These are phyloP conservation scores for Flexamia atlantica DNA, from an alignment of 2,888 invertebrate species.

Conservation along the genomic window DNA sequence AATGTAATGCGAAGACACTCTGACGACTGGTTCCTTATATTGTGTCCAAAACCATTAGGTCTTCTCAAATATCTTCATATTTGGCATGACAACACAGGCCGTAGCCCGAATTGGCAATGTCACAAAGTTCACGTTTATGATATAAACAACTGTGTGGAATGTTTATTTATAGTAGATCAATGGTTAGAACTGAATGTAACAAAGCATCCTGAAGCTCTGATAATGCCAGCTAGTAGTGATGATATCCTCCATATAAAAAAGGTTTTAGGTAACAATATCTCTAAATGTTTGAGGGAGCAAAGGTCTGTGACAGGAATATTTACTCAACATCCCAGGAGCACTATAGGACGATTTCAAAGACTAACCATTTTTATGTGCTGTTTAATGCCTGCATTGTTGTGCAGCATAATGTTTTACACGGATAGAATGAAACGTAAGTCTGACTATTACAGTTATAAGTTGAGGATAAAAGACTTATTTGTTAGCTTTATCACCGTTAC, in stretches of 20 bases:
- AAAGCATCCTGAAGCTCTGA: slow-evolving; percentile 12
- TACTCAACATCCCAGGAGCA: too few relatives aligned
- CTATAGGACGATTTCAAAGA: background rate
- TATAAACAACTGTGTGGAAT: background rate
- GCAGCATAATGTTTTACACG: background rate
- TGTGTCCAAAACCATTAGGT: slow-evolving; percentile 56
- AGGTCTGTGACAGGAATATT: background rate
- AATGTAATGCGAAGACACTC: slow-evolving; percentile 36
- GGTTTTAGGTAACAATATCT: background rate
- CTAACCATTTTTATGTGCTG: background rate
- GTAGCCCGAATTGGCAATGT: slow-evolving; percentile 61
- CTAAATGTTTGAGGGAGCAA: background rate
- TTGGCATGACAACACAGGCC: slow-evolving; percentile 62
- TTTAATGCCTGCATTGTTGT: background rate
- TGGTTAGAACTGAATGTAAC: background rate
- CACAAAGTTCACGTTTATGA: slow-evolving; percentile 19
- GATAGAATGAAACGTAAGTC: background rate
- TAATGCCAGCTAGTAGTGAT: background rate
- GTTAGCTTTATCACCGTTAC: background rate
- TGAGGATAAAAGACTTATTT: too few relatives aligned
- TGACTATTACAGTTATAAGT: too few relatives aligned
- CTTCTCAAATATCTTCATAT: slow-evolving; percentile 50
- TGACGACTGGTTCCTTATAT: slow-evolving; percentile 64
- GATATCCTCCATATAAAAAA: background rate
- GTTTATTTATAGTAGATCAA: slow-evolving; percentile 17